These are phyloP conservation scores for Trachymyrmex septentrionalis DNA, from an alignment of 1,140 invertebrate genomes.

Conservation along the genomic window DNA sequence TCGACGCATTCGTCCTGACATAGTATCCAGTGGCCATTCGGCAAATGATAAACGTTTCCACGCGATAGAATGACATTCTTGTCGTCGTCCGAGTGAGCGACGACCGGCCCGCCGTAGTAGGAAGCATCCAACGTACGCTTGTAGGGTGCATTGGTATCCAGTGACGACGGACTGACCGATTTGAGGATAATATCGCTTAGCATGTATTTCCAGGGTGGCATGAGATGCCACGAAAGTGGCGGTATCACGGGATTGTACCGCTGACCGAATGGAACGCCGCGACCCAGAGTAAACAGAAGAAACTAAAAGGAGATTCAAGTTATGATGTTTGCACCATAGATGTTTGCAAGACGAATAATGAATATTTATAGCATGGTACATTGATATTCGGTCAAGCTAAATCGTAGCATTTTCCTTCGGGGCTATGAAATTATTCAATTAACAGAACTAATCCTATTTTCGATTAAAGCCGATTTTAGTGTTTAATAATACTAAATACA, in stretches of 20 bases:
- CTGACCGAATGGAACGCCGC: not conserved
- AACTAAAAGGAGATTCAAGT: slow-evolving; percentile 37
- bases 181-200: slow-evolving; percentile 78
- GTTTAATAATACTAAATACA: too few relatives aligned
- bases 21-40: slow-evolving; percentile 77
- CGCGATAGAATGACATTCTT: slow-evolving; percentile 69
- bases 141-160: slow-evolving; percentile 70
- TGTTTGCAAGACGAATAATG: not conserved
- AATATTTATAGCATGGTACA: not conserved
- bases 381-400: not conserved
- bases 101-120: slow-evolving; percentile 75
- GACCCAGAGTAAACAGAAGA: slow-evolving; percentile 9
- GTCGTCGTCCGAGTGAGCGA: slow-evolving; percentile 35
- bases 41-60: slow-evolving; percentile 75
- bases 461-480: too few relatives aligned
- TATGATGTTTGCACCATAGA: not conserved
- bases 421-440: slow-evolving; percentile 17
- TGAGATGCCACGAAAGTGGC: slow-evolving; percentile 37
- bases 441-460: too few relatives aligned
- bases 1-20: slow-evolving; percentile 79
- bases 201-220: slow-evolving; percentile 62
- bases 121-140: slow-evolving; percentile 76
- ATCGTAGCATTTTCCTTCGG: not conserved
- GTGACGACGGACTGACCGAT: slow-evolving; percentile 73
- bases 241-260: slow-evolving; percentile 38